Base-by-base conservation (phyloP, 2,797 vertebrate genomes). In the Chaenodraco wilsoni region DNA sequence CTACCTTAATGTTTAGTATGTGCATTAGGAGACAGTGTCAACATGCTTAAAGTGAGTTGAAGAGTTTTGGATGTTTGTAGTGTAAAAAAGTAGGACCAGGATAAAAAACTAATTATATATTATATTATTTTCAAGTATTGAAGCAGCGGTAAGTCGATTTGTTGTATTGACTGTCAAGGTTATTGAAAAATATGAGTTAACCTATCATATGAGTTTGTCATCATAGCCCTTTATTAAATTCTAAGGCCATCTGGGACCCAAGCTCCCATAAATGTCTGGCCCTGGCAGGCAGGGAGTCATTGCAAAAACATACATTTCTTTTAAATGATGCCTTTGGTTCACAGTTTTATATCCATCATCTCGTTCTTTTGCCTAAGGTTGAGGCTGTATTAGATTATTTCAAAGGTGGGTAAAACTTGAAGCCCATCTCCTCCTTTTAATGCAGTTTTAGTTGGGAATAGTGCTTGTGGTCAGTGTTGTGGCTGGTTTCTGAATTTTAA, bases 301-400 rank as follows among this genome's bases (percentile, higher is more conserved):
- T 50, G 14, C 33, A 43, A 59, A 16, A 44, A 57, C 56, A 40
- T 46, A 61, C 50, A 63, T 49, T 50, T 6, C 51, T 62, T 79
- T 4, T 37, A 54, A 3, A 61, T 50, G 48, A 58, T 65, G 46
- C 23, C 57, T 49, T 44, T 5, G 1, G 31, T 71, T 63, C 8
- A 12, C 19, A 31, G 65, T 54, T 68, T 61, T 76, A 69, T 37
- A 66, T 33, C 23, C 16, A 67, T 78, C 61, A 74, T 31, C 3
- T 1, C n/a, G 13, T 71, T 50, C 0, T 66, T 66, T 66, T 0
- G 1, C 55, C 49, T 58, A 31, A 64, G 56, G 61, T 31, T 63
- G 51, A 66, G 33, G 57, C 21, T 67, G 57, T 51, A 64, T 71
- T 63, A 46, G 33, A 60, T 72, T 50, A 63, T 44, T 12, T 55